phyloP scores from a whole-genome alignment of 2,888 invertebrate species.

The Petrolisthes cinctipes region DNA sequence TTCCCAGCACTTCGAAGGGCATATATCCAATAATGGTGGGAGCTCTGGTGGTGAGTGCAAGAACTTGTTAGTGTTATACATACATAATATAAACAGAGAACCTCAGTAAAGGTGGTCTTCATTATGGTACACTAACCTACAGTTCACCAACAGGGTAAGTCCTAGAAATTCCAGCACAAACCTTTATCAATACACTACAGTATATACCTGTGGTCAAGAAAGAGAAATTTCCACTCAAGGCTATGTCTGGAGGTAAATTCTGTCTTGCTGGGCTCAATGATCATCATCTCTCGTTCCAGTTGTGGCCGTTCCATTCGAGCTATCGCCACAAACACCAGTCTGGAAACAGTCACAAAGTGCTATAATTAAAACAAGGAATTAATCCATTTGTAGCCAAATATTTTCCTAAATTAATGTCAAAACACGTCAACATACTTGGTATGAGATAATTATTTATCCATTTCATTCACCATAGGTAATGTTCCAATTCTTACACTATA shows the following conservation, averaged over 20 bases:
- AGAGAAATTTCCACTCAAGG: conserved; percentile 95
- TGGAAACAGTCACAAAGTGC: conserved; percentile 67
- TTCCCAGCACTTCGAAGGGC: conserved; percentile 94
- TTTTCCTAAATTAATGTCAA: no score
- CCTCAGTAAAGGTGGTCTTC: no score
- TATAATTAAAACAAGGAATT: background rate
- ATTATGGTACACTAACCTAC: no score
- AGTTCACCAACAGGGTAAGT: no score
- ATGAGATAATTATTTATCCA: no score
- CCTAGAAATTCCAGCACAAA: background rate
- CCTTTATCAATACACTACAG: background rate
- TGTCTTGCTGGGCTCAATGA: conserved; percentile 79
- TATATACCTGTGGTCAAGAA: conserved; percentile 79
- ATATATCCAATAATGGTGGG: conserved; percentile 92
- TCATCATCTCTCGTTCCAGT: conserved; percentile 85
- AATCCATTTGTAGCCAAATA: no score
- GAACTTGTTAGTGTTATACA: background rate
- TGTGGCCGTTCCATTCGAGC: conserved; percentile 86
- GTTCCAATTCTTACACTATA: no score
- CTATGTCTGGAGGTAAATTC: conserved; percentile 94
- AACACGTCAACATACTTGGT: no score
- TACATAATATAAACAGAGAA: background rate
- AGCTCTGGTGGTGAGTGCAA: conserved; percentile 73
- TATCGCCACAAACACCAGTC: conserved; percentile 84
- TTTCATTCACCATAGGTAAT: no score